Base-by-base conservation (phyloP, 2,113 vertebrate genomes). In the Ifrita kowaldi region DNA sequence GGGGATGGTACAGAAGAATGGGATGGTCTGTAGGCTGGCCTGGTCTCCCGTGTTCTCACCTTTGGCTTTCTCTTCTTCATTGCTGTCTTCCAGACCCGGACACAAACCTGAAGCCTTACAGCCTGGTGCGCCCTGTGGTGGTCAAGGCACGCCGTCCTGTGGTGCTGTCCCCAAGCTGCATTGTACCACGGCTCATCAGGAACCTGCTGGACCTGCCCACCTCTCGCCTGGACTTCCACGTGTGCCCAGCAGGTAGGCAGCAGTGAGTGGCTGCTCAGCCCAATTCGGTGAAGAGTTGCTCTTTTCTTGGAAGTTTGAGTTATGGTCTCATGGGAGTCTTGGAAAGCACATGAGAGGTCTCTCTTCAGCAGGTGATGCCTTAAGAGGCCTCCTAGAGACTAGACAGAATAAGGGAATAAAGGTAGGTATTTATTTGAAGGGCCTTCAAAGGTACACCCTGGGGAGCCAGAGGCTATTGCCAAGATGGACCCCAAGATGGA, bases 181-280 rank as follows among this genome's bases (percentile, higher is more conserved):
- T 99, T 30, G 99, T 98, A 2, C 94, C 98, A 4, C 97, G 98
- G 44, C 98, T 99, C 90, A 99, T 99, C 67, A 98, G 99, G 93
- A 98, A 99, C 76, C 98, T 99, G 67, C 95, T 99, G 83, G 99
- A 99, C 87, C 98, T 99, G 41, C 98, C 98, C 37, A 98, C 98
- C 50, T 99, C 99, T 52, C 98, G 98, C n/a, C 95, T 99, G 89
- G 98, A 98, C 83, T 99, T 99, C 95, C 98, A 98, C 2, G 98
- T 99, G 81, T 99, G 98, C 93, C 97, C 98, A 13, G 98, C 98
- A 55, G 99, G 99, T 99, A 97, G 97, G 96, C 32, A 28, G 22
- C 17, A 60, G 22, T 20, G 28, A 16, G 4, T 16, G 19, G 30
- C 0, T 89, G n/a, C 32, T 65, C 47, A 59, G 60, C 5, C 20